phyloP scores from a whole-genome alignment of 2,113 vertebrate species.

The Nycticryphes semicollaris region DNA sequence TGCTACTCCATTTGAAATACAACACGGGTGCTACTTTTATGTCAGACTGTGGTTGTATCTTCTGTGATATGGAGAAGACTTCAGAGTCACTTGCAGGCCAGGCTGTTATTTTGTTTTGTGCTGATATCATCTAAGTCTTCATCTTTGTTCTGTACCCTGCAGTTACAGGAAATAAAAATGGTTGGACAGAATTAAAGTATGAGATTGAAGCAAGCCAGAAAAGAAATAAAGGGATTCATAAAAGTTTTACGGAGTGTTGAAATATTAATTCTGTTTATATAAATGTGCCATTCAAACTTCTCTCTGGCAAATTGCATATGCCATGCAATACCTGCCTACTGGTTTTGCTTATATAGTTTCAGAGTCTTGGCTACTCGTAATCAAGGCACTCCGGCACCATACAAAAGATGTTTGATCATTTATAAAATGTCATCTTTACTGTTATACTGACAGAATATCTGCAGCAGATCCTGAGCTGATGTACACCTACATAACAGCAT shows the following conservation, averaged over 20 bases:
- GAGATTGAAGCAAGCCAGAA: background rate
- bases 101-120: background rate
- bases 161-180: background rate
- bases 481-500: background rate
- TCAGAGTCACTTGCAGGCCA: background rate
- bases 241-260: constrained; percentile 41
- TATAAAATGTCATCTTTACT: background rate
- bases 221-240: constrained; percentile 40
- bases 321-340: background rate
- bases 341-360: background rate
- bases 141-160: background rate
- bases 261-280: constrained; percentile 49
- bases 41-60: background rate
- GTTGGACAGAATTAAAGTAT: background rate
- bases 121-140: background rate
- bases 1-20: background rate
- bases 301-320: constrained; percentile 17
- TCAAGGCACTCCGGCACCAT: background rate
- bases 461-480: background rate
- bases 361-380: background rate
- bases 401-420: background rate
- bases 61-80: background rate
- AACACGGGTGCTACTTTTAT: background rate
- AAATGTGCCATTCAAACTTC: constrained; percentile 34
- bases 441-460: background rate